Base-by-base conservation (phyloP, 2,797 vertebrate genomes). In the Sitta carolinensis region DNA sequence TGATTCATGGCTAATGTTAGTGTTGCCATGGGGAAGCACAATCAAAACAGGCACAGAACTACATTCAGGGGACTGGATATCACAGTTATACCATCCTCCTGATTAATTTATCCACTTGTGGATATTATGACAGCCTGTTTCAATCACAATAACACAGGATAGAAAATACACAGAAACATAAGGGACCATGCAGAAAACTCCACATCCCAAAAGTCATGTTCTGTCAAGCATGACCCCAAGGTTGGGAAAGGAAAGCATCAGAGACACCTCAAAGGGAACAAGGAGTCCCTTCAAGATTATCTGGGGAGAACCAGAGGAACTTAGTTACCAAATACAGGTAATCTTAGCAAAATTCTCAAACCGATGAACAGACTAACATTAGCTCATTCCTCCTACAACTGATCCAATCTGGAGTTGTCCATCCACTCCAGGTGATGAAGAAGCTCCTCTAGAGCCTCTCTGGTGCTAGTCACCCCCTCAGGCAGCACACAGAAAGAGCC, bases 401-500 rank as follows among this genome's bases (percentile, higher is more conserved):
- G 2, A 55, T 55, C 36, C 27, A 21, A 2, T 23, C 45, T 21
- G 42, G 52, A 73, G 5, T 14, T 57, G 64, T 1, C 5, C 43
- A 63, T 36, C n/a, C 21, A 27, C 13, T 69, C 32, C 7, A 6
- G 54, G n/a, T 17, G 57, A 66, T 4, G 5, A 36, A 70, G 58
- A 7, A 86, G 57, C 14, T 52, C 45, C 29, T 52, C 0, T 0
- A 67, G 47, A 63, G 73, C 43, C 75, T 79, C 73, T 78, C 70
- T 2, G 5, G 29, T 0, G 1, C 32, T 45, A 30, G 7, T 3
- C 30, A 15, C 45, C 42, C 11, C 23, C 8, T 23, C 50, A 82
- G 51, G 20, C 3, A 7, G 64, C 50, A 55, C 15, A 43, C 2
- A 1, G 80, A 94, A 80, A 62, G 27, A 38, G 7, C 52, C 43